Evolutionary conservation across 64 coral and sea anemone species (phyloP), one percentile per base, ranked within the genome.

Genomic region (Porites australiensis): DNA sequence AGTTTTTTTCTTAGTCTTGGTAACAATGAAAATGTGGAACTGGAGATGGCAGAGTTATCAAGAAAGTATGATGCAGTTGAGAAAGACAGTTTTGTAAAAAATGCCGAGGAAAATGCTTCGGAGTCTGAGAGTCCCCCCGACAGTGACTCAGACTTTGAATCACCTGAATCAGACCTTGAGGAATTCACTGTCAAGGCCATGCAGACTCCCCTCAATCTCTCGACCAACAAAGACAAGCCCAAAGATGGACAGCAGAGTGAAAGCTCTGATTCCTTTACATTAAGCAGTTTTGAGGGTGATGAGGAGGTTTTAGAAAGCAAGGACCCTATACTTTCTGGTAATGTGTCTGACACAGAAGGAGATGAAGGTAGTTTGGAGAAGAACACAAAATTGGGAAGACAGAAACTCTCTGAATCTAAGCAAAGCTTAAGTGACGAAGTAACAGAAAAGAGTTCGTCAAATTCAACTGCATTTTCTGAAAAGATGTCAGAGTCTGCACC

Each of bases 131-230:
- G 91, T 60, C 75, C 92, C 22, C 93, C 95, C 13, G 89, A 93
- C 51, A 97, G 95, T 94, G 95, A 97, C 60, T 97, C 95, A 16
- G 95, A 97, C 27, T 97, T 94, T 88, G 95, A 97, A 58, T 97
- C 95, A 6, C 95, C 95, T 75, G 92, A 97, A 8, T 97, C 95
- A 70, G 95, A 97, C 67, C 79, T 94, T 58, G 95, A 97, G 43
- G 95, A 97, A 49, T 79, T 79, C 13, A 70, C 20, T 13, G 79
- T 47, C 51, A 93, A 87, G 43, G 18, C 81, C 14, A 44, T 49
- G 11, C 0, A 21, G 15, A 44, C 37, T 44, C 70, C 70, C 15
- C 71, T 74, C 45, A 44, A 44, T 44, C 27, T 74, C 14, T 74
- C 37, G 2, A 10, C 16, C 76, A 23, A 3, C 16, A 46, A 64